Percentiles rank a stretch among this genome's conserved stretches.
These are phyloP conservation scores for Dicentrarchus labrax DNA, from an alignment of 2,113 vertebrate genomes.

Conservation along the genomic window DNA sequence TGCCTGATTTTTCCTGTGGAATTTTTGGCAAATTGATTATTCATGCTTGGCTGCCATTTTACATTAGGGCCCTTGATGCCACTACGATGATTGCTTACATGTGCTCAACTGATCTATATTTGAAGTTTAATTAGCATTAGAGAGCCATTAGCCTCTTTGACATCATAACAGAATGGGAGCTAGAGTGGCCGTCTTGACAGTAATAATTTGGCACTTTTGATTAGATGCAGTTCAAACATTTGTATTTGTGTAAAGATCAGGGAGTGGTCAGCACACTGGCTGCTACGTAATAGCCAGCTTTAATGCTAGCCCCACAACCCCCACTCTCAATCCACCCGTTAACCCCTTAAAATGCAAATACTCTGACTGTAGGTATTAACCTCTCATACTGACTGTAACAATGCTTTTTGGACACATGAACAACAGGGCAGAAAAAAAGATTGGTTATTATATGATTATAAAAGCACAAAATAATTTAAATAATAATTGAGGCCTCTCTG, in stretches of 20 bases:
- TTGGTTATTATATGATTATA: not conserved
- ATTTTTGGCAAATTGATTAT: constrained; percentile 61
- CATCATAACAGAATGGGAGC: constrained; percentile 31
- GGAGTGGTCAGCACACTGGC: not conserved
- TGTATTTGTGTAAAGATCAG: constrained; percentile 14
- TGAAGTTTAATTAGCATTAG: constrained; percentile 70
- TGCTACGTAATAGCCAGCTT: not conserved
- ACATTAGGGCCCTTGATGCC: constrained; percentile 41
- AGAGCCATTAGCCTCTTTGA: constrained; percentile 59
- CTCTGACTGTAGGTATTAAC: not conserved
- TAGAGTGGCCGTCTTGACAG: constrained; percentile 24
- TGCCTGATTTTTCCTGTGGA: constrained; percentile 14
- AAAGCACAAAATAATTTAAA: not conserved
- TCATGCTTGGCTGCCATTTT: constrained; percentile 52
- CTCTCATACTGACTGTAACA: not conserved
- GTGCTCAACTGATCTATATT: constrained; percentile 66
- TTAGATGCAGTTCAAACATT: constrained; percentile 33
- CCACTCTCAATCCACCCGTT: not conserved
- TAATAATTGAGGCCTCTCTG: not conserved
- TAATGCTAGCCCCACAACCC: not conserved
- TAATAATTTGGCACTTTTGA: constrained; percentile 52
- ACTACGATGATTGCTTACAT: constrained; percentile 69
- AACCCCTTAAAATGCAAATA: not conserved
- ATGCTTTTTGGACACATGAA: not conserved
- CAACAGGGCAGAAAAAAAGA: not conserved